A percentile compares a stretch with the other conserved stretches of the same genome.
Evolutionary conservation across 2,113 vertebrate species (phyloP).

Genomic region (Forbesichthys papilliferus): DNA sequence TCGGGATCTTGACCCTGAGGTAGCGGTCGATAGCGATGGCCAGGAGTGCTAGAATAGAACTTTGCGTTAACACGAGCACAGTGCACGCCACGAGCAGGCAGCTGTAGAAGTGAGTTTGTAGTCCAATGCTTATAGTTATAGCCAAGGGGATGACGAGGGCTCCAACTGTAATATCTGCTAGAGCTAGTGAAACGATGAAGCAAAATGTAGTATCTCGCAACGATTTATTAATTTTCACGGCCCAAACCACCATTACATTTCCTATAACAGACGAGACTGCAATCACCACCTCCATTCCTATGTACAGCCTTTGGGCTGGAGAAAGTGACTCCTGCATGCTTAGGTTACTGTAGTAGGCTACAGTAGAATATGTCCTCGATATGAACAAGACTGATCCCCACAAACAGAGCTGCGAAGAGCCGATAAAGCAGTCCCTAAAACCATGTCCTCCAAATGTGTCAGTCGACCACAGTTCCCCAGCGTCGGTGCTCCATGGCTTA

Average conservation of each 20-base stretch:
- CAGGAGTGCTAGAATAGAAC: slow-evolving; percentile 95
- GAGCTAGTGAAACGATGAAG: slow-evolving; percentile 93
- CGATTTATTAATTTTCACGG: slow-evolving; percentile 92
- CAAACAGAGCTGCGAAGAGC: neutral
- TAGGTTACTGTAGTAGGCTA: neutral
- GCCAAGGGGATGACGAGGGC: slow-evolving; percentile 93
- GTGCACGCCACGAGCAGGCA: slow-evolving; percentile 94
- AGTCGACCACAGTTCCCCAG: slow-evolving; percentile 15
- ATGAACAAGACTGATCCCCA: slow-evolving; percentile 12
- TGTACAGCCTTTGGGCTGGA: slow-evolving; percentile 86
- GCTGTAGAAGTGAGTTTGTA: slow-evolving; percentile 91
- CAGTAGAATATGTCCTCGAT: slow-evolving; percentile 22
- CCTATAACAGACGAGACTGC: slow-evolving; percentile 91
- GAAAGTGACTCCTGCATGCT: slow-evolving; percentile 80
- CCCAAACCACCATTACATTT: slow-evolving; percentile 98
- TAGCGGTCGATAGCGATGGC: slow-evolving; percentile 96
- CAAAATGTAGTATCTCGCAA: slow-evolving; percentile 94
- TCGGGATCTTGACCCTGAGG: slow-evolving; percentile 94
- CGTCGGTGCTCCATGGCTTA: slow-evolving; percentile 2
- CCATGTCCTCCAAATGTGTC: slow-evolving; percentile 15
- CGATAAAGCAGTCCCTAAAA: neutral
- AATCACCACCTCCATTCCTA: slow-evolving; percentile 91
- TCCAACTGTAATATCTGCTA: slow-evolving; percentile 96
- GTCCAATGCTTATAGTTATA: slow-evolving; percentile 92
- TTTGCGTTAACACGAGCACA: slow-evolving; percentile 95